Evolutionary conservation across 2,797 vertebrate species (phyloP).

Genomic region (Urosaurus nigricauda): DNA sequence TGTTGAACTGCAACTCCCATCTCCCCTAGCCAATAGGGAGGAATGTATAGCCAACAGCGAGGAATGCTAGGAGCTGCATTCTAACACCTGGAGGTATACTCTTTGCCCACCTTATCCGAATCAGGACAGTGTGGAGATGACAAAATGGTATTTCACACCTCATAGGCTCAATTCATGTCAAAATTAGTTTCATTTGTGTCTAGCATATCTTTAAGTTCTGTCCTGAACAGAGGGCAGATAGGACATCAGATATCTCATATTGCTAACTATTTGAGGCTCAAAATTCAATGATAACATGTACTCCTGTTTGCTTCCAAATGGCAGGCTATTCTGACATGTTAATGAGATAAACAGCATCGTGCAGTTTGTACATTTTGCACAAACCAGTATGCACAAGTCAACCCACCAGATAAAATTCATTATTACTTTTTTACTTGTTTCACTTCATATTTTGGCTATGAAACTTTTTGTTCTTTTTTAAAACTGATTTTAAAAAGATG

Average conservation of each 20-base stretch:
- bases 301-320: background rate
- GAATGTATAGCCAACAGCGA: no score
- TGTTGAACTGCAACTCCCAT: no score
- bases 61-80: no score
- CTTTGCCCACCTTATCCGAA: background rate
- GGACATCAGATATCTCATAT: background rate
- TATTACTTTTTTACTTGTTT: background rate
- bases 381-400: background rate
- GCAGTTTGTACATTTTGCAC: background rate
- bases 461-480: no score
- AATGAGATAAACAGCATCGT: slow-evolving; percentile 3
- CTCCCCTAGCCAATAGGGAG: no score
- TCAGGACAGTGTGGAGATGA: background rate
- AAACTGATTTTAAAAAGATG: no score
- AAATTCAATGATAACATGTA: background rate
- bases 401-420: background rate
- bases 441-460: no score
- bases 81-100: no score
- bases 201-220: background rate
- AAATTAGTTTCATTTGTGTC: background rate
- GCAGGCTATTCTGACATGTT: slow-evolving; percentile 9
- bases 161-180: background rate
- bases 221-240: background rate
- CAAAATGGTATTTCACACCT: background rate
- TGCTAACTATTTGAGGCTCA: background rate